Base-by-base conservation (phyloP, 2,797 vertebrate genomes). In the Anas acuta region DNA sequence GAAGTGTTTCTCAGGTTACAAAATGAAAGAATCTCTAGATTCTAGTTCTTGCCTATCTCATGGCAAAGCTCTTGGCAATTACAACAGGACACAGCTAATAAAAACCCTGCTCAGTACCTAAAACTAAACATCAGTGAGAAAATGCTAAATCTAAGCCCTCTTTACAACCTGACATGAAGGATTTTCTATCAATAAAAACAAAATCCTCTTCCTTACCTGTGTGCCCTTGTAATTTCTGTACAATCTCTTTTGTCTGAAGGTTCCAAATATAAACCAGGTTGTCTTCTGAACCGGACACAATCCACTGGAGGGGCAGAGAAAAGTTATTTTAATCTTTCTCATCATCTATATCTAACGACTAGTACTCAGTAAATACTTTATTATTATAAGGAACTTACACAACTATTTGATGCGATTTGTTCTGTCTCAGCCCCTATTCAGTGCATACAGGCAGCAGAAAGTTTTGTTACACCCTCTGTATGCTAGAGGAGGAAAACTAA, bases 261-360 rank as follows among this genome's bases (percentile, higher is more conserved):
- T 99, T 99, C 99, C 99, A 99, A 93, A 99, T 99, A 77, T 99
- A 99, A 93, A 99, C 99, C 98, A 99, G 98, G 98, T 99, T 99
- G 97, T 99, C 99, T 97, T 99, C 99, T 1, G 99, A 99, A 75
- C 99, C 99, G 0, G 99, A 99, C 92, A 99, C 99, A 1, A 99
- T 99, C 99, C 99, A 99, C 99, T 99, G 91, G 9, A 82, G 5
- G 12, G 37, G 13, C 12, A 93, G 83, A 93, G 26, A 53, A n/a
- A 64, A 56, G 16, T 90, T 60, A 88, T 11, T 53, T 77, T 17
- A 20, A 67, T 43, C 22, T 12, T 70, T 72, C 67, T 67, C 22
- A 9, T 56, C 23, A 45, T 23, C 32, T 35, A 4, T 2, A 74
- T 12, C 35, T 20, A 60, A 25, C 35, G 28, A 56, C 9, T 37